Base-by-base conservation (phyloP, 2,888 invertebrate species). In the Xestia rhomboidea region DNA sequence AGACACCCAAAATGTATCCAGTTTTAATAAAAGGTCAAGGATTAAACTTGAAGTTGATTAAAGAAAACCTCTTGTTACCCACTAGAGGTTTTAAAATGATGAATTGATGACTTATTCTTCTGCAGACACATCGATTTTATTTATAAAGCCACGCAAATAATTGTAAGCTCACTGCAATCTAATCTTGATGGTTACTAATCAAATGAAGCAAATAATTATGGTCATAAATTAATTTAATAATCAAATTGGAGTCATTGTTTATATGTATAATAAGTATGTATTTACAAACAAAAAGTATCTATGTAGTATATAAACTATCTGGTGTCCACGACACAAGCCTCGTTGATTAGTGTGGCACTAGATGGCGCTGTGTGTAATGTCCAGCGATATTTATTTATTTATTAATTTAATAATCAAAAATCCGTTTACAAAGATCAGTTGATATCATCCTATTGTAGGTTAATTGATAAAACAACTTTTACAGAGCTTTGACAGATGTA, bases 21-120 rank as follows among this genome's bases (percentile, higher is more conserved):
- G 67, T 73, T 62, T 69, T 69, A 41, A 24, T 18, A 0, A 63
- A 72, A 82, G 38, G 72, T 82, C 77, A 82, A 73, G 70, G 63
- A 34, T 70, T 62, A 24, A 44, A 62, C 6, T 66, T 76, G 34
- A 64, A 51, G 34, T 67, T 15, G 2, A n/a, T 24, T 44, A 0
- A 41, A 41, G 41, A 41, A 41, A 41, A 41, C 41, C 41, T 41
- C 41, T 41, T 41, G 10, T 41, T 41, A 41, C 41, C 41, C 41
- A 76, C 13, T n/a, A 30, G 44, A 51, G 21, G 2, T 38, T 38
- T 24, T 21, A 30, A 30, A 38, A 74, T 38, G 11, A 46, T 15
- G 15, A 49, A 41, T 41, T 41, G 64, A 64, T 57, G 3, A 63
- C 38, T 51, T 49, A n/a, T 30, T 44, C 11, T 75, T 76, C 21